phyloP scores from a whole-genome alignment of 2,797 vertebrate species.

The Cryptoprocta ferox region DNA sequence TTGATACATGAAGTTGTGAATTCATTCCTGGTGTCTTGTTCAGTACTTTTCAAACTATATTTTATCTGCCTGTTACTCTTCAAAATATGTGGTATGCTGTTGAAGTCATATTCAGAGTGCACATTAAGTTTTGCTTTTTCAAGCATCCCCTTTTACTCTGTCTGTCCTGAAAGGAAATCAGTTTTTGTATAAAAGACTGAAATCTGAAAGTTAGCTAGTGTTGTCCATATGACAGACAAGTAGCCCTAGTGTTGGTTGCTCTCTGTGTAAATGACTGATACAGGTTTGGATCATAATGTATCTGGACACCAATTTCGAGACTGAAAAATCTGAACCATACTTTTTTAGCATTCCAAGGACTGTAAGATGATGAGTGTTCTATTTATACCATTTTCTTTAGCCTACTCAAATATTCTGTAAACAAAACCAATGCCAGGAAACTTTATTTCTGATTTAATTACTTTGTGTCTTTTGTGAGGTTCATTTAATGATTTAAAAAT shows the following conservation, averaged over 20 bases:
- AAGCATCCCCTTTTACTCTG: background rate
- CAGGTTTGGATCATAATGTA: background rate
- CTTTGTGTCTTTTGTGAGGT: background rate
- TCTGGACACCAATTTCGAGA: background rate
- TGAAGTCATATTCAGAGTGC: background rate
- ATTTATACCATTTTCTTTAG: background rate
- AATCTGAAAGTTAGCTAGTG: background rate
- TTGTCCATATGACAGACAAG: background rate
- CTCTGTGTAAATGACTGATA: background rate
- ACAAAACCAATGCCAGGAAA: background rate
- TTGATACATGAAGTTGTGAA: background rate
- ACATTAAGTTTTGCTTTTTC: background rate
- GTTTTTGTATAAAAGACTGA: background rate
- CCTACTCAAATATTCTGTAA: background rate
- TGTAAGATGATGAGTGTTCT: background rate
- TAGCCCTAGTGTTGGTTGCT: background rate
- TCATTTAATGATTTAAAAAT: background rate
- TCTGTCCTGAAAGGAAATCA: background rate
- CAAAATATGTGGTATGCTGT: background rate
- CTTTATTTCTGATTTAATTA: slow-evolving; percentile 44
- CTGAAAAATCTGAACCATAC: background rate
- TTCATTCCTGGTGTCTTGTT: background rate
- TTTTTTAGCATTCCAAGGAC: background rate
- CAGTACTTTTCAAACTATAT: background rate
- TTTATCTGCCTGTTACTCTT: background rate